Percentiles rank a stretch among this genome's conserved stretches.
Conservation (phyloP, 1,140 invertebrate genomes). For the Neelides sp. region DNA sequence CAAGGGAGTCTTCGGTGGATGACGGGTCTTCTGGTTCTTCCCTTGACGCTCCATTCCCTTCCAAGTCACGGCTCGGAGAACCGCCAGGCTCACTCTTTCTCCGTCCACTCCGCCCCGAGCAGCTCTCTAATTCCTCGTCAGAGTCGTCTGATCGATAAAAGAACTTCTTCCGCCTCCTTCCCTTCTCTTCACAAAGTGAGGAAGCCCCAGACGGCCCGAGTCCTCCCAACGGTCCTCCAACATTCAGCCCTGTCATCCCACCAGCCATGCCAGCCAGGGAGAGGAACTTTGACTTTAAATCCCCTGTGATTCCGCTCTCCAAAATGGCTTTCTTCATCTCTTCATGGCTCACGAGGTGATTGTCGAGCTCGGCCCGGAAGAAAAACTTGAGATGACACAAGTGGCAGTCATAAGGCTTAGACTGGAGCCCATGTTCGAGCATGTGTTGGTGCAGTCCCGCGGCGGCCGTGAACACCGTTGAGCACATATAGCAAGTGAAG, state of each 20-base stretch:
- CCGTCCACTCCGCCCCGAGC: neutral
- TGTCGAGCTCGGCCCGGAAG: slow-evolving; percentile 78
- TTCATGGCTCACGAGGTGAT: slow-evolving; percentile 54
- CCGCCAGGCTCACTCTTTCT: neutral
- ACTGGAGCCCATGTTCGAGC: slow-evolving; percentile 60
- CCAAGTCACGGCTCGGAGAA: too few species aligned
- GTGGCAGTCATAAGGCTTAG: slow-evolving; percentile 68
- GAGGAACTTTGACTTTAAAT: too few species aligned
- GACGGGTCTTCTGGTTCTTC: too few species aligned
- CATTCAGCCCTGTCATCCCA: too few species aligned
- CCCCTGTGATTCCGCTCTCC: too few species aligned
- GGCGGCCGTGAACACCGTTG: slow-evolving; percentile 69
- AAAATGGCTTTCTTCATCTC: slow-evolving; percentile 14
- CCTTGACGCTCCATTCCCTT: too few species aligned
- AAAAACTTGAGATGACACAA: slow-evolving; percentile 75
- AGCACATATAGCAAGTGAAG: slow-evolving; percentile 76
- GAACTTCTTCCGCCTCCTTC: slow-evolving; percentile 25
- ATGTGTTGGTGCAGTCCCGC: slow-evolving; percentile 68
- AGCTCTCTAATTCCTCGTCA: slow-evolving; percentile 28
- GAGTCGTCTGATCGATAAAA: slow-evolving; percentile 30
- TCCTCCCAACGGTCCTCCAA: too few species aligned
- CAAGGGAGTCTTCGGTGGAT: neutral
- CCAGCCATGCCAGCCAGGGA: too few species aligned
- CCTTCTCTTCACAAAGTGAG: too few species aligned
- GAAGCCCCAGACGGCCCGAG: too few species aligned